A percentile compares a stretch with the other conserved stretches of the same genome.
phyloP scores from a whole-genome alignment of 2,113 vertebrate genomes.

The Pterophyllum scalare region DNA sequence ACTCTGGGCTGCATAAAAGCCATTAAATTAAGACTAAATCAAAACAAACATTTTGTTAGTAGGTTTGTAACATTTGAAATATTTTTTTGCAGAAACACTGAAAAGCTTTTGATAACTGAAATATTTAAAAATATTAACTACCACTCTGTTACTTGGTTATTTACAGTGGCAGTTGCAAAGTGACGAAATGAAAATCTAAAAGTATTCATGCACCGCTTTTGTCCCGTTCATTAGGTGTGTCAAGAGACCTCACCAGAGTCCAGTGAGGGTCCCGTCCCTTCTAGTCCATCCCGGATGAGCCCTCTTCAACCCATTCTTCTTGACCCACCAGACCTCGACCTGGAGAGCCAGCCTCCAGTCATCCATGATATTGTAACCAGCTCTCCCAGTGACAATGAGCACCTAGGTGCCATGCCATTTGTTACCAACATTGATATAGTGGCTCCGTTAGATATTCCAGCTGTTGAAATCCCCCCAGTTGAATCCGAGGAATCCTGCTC shows the following conservation, averaged over 20 bases:
- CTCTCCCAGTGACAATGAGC: slow-evolving; percentile 79
- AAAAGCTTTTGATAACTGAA: not conserved
- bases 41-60: not conserved
- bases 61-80: not conserved
- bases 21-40: too few species aligned
- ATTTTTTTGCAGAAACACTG: not conserved
- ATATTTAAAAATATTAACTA: not conserved
- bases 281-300: slow-evolving; percentile 55
- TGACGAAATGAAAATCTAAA: too few species aligned
- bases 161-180: not conserved
- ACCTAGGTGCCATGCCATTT: slow-evolving; percentile 71
- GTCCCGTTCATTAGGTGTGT: slow-evolving; percentile 70
- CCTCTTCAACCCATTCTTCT: slow-evolving; percentile 38
- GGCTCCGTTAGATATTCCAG: slow-evolving; percentile 48
- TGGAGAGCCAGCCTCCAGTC: slow-evolving; percentile 78
- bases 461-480: slow-evolving; percentile 29
- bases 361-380: slow-evolving; percentile 80
- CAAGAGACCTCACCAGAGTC: slow-evolving; percentile 79
- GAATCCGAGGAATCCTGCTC: slow-evolving; percentile 43
- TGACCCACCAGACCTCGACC: slow-evolving; percentile 52
- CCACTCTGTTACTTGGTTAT: not conserved
- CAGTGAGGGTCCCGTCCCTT: slow-evolving; percentile 62
- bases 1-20: too few species aligned
- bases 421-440: slow-evolving; percentile 69
- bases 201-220: not conserved